Conservation (phyloP, 64 coral and sea anemone genomes). For the Exaiptasia diaphana region DNA sequence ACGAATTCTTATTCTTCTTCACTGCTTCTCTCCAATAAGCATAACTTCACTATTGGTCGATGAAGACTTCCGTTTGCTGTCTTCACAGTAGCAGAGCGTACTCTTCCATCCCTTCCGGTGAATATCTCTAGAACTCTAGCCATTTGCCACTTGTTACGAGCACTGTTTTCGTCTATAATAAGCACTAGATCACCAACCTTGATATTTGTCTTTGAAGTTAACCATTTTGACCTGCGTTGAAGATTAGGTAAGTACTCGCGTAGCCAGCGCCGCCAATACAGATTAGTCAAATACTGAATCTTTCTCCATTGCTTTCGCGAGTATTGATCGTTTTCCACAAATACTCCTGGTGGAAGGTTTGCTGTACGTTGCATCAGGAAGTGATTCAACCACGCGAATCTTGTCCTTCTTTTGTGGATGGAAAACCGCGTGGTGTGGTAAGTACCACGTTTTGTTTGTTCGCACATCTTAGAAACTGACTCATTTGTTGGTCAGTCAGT, state of each 20-base stretch:
- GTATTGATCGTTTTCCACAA: slow-evolving; percentile 12
- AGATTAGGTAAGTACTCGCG: neutral
- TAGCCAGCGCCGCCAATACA: slow-evolving; percentile 9
- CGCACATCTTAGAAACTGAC: slow-evolving; percentile 24
- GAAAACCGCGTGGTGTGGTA: slow-evolving; percentile 3
- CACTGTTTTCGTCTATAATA: slow-evolving; percentile 1
- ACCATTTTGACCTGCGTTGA: slow-evolving; percentile 28
- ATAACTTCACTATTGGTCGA: slow-evolving; percentile 32
- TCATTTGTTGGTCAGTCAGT: slow-evolving; percentile 40
- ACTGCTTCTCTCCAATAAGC: slow-evolving; percentile 47
- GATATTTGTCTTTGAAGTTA: neutral
- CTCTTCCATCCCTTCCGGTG: slow-evolving; percentile 29
- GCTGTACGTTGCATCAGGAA: neutral
- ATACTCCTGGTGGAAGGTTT: slow-evolving; percentile 8
- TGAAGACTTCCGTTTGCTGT: slow-evolving; percentile 27
- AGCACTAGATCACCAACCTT: slow-evolving; percentile 44
- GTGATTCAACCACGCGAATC: neutral
- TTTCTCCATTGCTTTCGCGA: slow-evolving; percentile 4
- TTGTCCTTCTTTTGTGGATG: slow-evolving; percentile 3
- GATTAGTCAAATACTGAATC: neutral
- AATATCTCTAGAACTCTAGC: slow-evolving; percentile 43
- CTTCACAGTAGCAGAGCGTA: slow-evolving; percentile 15
- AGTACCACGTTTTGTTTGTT: neutral
- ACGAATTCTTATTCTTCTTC: no score
- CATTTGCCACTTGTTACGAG: slow-evolving; percentile 25